Conservation (phyloP, 37 sponge, comb jelly and placozoan species). For the Aplysina aerophoba region DNA sequence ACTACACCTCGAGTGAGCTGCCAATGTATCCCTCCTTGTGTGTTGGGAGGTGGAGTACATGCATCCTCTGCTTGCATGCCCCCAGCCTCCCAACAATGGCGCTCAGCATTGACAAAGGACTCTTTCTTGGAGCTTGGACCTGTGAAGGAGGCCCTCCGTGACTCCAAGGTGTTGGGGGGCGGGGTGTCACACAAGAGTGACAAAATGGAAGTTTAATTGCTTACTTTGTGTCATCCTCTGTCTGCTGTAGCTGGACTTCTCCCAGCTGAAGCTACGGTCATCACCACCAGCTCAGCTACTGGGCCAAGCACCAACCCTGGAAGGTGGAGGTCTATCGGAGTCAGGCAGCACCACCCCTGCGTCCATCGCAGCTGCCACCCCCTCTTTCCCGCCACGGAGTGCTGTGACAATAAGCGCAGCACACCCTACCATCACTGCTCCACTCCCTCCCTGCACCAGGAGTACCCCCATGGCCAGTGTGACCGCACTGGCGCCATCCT, state of each 20-base stretch:
- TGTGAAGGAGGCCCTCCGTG: background rate
- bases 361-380: too few species aligned
- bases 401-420: too few species aligned
- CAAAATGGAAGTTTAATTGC: background rate
- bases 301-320: background rate
- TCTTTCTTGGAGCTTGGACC: slow-evolving; percentile 39
- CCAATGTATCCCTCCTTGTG: background rate
- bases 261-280: background rate
- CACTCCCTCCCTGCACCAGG: too few species aligned
- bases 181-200: background rate
- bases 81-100: slow-evolving; percentile 66
- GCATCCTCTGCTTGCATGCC: background rate
- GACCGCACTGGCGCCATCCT: too few species aligned
- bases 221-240: background rate
- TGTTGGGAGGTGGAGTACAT: background rate
- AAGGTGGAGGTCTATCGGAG: too few species aligned
- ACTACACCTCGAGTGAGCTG: background rate
- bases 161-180: background rate
- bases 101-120: slow-evolving; percentile 43
- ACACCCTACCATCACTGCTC: too few species aligned
- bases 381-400: too few species aligned
- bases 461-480: too few species aligned
- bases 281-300: slow-evolving; percentile 5
- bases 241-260: background rate
- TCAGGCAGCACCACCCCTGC: too few species aligned